Evolutionary conservation across 2,113 vertebrate genomes (phyloP), one percentile per base, ranked within the genome.

Genomic region (Sinocyclocheilus maitianheensis): DNA sequence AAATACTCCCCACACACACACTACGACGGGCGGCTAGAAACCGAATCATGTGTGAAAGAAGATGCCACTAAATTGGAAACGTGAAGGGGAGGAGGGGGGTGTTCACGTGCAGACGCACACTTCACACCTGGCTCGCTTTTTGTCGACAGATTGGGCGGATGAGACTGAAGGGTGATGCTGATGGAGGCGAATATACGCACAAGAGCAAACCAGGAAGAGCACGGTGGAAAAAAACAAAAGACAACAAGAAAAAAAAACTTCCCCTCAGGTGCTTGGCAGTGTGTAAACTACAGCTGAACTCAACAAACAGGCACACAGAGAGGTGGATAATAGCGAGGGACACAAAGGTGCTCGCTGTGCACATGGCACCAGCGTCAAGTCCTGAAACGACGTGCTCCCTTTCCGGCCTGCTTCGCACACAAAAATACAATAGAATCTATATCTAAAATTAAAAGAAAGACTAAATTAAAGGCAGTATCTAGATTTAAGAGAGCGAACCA

Each of bases 241-340:
- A 93, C 87, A 86, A 43, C 16, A 87, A 88, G 92, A 65, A 91
- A 89, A 87, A 92, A 87, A 91, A 89, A 89, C 11, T 84, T 90
- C 89, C 92, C 91, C 91, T 92, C 90, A 92, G 91, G 92, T 92
- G 92, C 92, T 93, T 94, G 95, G 95, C 94, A 95, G 94, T 96
- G 95, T 94, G 90, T 92, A 93, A 94, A 91, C 92, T 93, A 94
- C 90, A 93, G 92, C 93, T 91, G 91, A 94, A 91, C 91, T 93
- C 91, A 92, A 94, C 93, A 92, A 92, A 89, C 88, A 87, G 58
- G 71, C 60, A 90, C 76, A 86, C 91, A 91, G 91, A 90, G 8
- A 87, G 91, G 13, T 77, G 76, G 26, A 77, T 34, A 77, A 77
- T 77, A 77, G 91, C 89, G 84, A 86, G 87, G 89, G 90, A 91